Conservation (phyloP, 2,888 invertebrate species). For the Ptilodon capucinus region DNA sequence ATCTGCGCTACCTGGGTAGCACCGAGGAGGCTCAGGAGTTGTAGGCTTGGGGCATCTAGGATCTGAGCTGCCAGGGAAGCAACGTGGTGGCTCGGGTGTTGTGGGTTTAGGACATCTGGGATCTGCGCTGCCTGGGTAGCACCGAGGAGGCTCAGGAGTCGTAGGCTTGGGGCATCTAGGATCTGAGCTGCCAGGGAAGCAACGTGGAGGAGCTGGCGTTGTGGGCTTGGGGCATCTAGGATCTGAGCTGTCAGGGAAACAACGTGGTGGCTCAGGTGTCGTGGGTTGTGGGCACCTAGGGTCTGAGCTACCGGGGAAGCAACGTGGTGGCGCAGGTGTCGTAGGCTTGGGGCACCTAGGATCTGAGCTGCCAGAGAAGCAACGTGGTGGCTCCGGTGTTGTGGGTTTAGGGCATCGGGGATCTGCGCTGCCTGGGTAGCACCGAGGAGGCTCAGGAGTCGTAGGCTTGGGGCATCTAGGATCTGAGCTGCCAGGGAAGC, state of each 20-base stretch:
- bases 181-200: slow-evolving; percentile 42
- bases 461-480: slow-evolving; percentile 32
- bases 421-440: slow-evolving; percentile 42
- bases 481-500: slow-evolving; percentile 23
- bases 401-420: slow-evolving; percentile 19
- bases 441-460: slow-evolving; percentile 14
- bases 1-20: slow-evolving; percentile 40
- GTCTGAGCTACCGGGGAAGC: slow-evolving; percentile 37
- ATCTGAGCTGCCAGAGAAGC: slow-evolving; percentile 28
- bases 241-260: slow-evolving; percentile 25
- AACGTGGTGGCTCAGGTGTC: slow-evolving; percentile 23
- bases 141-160: slow-evolving; percentile 37
- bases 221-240: slow-evolving; percentile 43
- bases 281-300: slow-evolving; percentile 41
- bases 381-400: slow-evolving; percentile 24
- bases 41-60: slow-evolving; percentile 45
- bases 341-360: slow-evolving; percentile 43
- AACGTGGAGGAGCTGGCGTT: slow-evolving; percentile 8
- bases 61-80: slow-evolving; percentile 39
- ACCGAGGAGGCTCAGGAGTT: slow-evolving; percentile 39
- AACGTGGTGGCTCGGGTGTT: slow-evolving; percentile 39
- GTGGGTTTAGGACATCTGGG: slow-evolving; percentile 45
- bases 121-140: slow-evolving; percentile 39
- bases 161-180: slow-evolving; percentile 25
- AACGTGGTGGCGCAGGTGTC: slow-evolving; percentile 37